These are phyloP conservation scores for Alca torda DNA, from an alignment of 2,797 vertebrate species.

Conservation along the genomic window DNA sequence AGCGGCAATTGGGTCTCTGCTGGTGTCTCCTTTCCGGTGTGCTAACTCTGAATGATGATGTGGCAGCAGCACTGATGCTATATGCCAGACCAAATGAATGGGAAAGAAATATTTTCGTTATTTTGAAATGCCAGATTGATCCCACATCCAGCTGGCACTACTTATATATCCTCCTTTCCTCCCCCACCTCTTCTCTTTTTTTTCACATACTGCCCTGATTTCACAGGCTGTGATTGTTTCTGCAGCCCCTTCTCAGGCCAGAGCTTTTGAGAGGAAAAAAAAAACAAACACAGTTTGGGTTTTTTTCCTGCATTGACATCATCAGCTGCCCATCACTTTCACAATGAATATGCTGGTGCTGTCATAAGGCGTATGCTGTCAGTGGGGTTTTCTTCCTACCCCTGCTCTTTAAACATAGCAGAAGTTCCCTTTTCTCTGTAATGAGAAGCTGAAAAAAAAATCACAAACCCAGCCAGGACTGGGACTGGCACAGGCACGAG, in stretches of 20 bases:
- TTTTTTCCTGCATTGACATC: background rate
- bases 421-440: constrained; percentile 17
- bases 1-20: background rate
- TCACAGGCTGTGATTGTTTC: background rate
- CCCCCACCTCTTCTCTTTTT: background rate
- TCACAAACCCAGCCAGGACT: background rate
- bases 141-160: constrained; percentile 24
- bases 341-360: constrained; percentile 1
- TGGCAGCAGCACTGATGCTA: background rate
- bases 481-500: background rate
- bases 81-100: constrained; percentile 39
- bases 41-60: background rate
- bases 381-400: constrained; percentile 16
- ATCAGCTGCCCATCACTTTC: constrained; percentile 37
- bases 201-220: background rate
- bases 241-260: constrained; percentile 26
- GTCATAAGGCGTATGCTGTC: background rate
- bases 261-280: background rate
- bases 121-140: constrained; percentile 48
- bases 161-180: background rate
- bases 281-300: background rate
- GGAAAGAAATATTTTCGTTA: constrained; percentile 43
- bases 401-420: constrained; percentile 15
- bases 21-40: background rate
- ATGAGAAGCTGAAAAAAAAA: background rate